A percentile compares a stretch with the other conserved stretches of the same genome.
These are phyloP conservation scores for Saimiri boliviensis DNA, from an alignment of 2,113 vertebrate species.

Conservation along the genomic window DNA sequence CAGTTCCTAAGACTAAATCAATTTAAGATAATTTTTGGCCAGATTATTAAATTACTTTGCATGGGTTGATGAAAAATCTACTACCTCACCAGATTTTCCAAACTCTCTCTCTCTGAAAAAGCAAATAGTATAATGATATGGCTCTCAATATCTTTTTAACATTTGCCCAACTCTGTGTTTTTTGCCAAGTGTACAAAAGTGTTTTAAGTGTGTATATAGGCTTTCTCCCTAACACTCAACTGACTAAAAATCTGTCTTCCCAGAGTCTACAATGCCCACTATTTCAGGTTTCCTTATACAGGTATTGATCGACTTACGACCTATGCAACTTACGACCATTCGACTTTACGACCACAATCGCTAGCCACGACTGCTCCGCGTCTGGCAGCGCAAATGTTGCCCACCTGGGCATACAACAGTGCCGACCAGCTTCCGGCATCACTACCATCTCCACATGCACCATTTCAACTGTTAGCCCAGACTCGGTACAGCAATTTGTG, in stretches of 20 bases:
- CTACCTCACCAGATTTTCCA: not conserved
- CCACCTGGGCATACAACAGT: too few species aligned
- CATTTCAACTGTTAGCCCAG: too few species aligned
- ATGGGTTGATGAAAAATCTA: not conserved
- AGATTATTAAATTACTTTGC: conserved; percentile 18
- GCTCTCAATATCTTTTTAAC: not conserved
- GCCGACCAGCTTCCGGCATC: too few species aligned
- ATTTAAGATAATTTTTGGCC: not conserved
- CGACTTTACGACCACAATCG: too few species aligned
- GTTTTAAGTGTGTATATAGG: not conserved
- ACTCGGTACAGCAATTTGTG: too few species aligned
- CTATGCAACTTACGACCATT: too few species aligned
- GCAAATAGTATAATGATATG: not conserved
- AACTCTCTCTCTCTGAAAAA: conserved; percentile 19
- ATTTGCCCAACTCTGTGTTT: not conserved
- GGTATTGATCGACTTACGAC: too few species aligned
- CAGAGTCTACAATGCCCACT: not conserved
- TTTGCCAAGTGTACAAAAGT: not conserved
- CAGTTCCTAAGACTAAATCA: not conserved
- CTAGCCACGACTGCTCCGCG: too few species aligned
- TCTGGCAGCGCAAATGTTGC: too few species aligned
- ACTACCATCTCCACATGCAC: too few species aligned
- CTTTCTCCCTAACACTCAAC: not conserved
- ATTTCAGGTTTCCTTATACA: not conserved
- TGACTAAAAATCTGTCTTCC: not conserved